Evolutionary conservation across 2,888 invertebrate genomes (phyloP), one percentile per base, ranked within the genome.

Genomic region (Stenoptilia bipunctidactyla): DNA sequence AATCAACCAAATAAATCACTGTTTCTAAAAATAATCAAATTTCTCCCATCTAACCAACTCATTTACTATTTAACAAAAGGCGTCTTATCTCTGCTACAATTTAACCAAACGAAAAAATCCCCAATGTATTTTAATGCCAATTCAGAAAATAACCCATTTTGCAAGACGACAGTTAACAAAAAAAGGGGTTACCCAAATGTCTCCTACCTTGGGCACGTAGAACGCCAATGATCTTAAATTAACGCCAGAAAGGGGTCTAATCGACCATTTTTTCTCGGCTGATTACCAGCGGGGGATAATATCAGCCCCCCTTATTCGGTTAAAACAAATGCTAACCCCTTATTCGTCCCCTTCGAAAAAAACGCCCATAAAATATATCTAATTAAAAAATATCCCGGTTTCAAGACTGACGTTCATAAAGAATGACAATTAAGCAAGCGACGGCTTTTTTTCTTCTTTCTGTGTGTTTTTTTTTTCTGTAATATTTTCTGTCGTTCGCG

Each of bases 311-410:
- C 66, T 20, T 8, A 5, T 58, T 57, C 61, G 50, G 66, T 73
- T 68, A 68, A 74, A 82, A 82, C 82, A 82, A 82, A 82, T 82
- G 80, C 74, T 80, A 82, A 83, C 82, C 83, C 80, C 79, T 80
- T 76, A 74, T 71, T 71, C 70, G 61, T 61, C 73, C 77, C 77
- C 79, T 70, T 82, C 76, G 65, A 72, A 67, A 80, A 83, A 82
- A 82, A 83, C 75, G 59, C 70, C 70, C 83, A 84, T 85, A 85
- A 85, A 85, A 85, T 85, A 85, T 85, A 85, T 84, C 84, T 85
- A 85, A 85, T 85, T 85, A 85, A 84, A 85, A 85, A 85, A 85
- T 84, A 84, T 84, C 77, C 84, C 69, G 71, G 70, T 73, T 70
- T 75, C 71, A 75, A 80, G 80, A 70, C 82, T 80, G 82, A 79